Percentiles rank a stretch among this genome's conserved stretches.
Evolutionary conservation across 2,113 vertebrate genomes (phyloP).

Genomic region (Dipodomys ordii): DNA sequence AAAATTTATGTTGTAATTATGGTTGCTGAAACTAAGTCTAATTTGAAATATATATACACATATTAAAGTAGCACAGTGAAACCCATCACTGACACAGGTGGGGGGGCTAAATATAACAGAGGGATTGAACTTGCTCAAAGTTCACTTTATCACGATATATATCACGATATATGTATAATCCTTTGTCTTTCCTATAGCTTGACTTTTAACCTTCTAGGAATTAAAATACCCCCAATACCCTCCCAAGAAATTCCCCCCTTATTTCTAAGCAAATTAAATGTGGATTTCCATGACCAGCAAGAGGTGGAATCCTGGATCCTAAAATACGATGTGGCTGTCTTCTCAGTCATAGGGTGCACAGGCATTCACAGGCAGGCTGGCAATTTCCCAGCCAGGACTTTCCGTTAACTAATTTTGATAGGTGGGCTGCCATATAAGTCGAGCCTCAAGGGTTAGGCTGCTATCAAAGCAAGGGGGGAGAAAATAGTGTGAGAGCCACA

Average conservation of each 20-base stretch:
- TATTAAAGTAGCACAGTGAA: too few species aligned
- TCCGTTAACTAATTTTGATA: not conserved
- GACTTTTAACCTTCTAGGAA: not conserved
- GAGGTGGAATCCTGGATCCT: not conserved
- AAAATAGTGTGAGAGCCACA: slow-evolving; percentile 3
- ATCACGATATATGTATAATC: not conserved
- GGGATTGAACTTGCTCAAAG: too few species aligned
- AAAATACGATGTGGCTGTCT: not conserved
- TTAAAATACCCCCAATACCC: slow-evolving; percentile 12
- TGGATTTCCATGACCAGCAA: not conserved
- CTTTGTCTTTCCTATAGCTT: not conserved
- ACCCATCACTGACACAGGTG: too few species aligned
- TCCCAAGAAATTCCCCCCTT: not conserved
- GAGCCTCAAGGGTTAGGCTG: slow-evolving; percentile 51
- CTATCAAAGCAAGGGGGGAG: slow-evolving; percentile 47
- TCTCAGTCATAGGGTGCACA: slow-evolving; percentile 33
- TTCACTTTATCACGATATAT: too few species aligned
- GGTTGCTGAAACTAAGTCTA: slow-evolving; percentile 34
- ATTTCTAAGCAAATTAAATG: slow-evolving; percentile 28
- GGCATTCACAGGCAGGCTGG: not conserved
- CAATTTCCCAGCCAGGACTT: slow-evolving; percentile 38
- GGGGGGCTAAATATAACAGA: too few species aligned
- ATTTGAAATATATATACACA: slow-evolving; percentile 56
- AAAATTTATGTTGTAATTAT: not conserved
- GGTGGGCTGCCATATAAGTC: not conserved